Evolutionary conservation across 1,140 invertebrate genomes (phyloP), one percentile per base, ranked within the genome.

Genomic region (Anastatus disparis): DNA sequence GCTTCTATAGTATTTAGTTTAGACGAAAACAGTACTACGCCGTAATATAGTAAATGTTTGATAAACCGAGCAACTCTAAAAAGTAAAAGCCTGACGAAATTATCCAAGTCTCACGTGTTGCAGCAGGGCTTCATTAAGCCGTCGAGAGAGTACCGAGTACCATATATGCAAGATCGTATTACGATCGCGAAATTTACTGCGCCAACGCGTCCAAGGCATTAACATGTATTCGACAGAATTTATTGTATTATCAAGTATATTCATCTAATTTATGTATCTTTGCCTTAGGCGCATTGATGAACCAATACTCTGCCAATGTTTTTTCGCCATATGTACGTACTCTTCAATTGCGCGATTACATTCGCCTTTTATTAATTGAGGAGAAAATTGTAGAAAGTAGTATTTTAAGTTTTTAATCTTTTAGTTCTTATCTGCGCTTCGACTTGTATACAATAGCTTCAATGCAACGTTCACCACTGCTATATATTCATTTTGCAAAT

Each of bases 201-300:
- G 17, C 40, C n/a, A 40, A 13, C 26, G 76, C 72, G 64, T 26
- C 29, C 20, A n/a, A 61, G 77, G 79, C 78, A 24, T 81, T 81
- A 81, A 79, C 75, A 78, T 48, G 68, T 71, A 71, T 80, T 75
- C 74, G 24, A 44, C 26, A 55, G 69, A 79, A 82, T 81, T 82
- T 81, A 82, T 80, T 74, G 72, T 78, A 78, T 79, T 81, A 80
- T 80, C 77, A 59, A 31, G 71, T 61, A 61, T 53, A 40, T 53
- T n/a, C n/a, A 75, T 77, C 71, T 78, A 79, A 81, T 81, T 81
- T 79, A 80, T 79, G 76, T 38, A 48, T 63, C 55, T 35, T 35
- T 35, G 52, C 70, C 15, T 22, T 58, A 17, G 22, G n/a, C 29
- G 26, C 12, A 0, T 22, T 40, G 46, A 40, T 24, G 48, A 64